A percentile compares a stretch with the other conserved stretches of the same genome.
Evolutionary conservation across 2,888 invertebrate species (phyloP).

Genomic region (Tetropium fuscum): DNA sequence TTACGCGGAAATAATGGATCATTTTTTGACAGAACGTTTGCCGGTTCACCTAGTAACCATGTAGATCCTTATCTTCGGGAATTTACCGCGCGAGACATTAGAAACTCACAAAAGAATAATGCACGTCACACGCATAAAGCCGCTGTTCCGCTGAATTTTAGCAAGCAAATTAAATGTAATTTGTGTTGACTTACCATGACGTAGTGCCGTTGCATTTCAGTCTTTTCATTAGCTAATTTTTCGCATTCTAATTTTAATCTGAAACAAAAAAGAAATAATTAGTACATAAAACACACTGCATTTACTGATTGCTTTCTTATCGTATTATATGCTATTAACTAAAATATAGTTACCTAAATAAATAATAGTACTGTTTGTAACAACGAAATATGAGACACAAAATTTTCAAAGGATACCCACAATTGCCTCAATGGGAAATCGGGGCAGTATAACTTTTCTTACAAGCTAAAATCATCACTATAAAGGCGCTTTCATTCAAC

Average conservation of each 20-base stretch:
- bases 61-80: background rate
- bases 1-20: too few species aligned
- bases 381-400: too few species aligned
- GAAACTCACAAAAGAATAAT: constrained; percentile 29
- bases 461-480: too few species aligned
- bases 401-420: too few species aligned
- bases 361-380: too few species aligned
- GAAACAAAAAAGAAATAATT: constrained; percentile 63
- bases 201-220: constrained; percentile 90
- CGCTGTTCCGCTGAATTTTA: constrained; percentile 42
- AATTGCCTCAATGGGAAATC: too few species aligned
- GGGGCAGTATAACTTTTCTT: too few species aligned
- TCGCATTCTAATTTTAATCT: constrained; percentile 88
- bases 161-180: constrained; percentile 36
- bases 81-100: constrained; percentile 2
- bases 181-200: constrained; percentile 78
- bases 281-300: background rate
- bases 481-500: too few species aligned
- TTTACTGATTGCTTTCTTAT: too few species aligned
- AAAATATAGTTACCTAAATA: background rate
- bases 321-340: too few species aligned
- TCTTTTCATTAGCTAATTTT: constrained; percentile 87
- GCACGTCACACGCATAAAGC: constrained; percentile 27
- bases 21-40: too few species aligned
- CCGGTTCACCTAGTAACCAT: too few species aligned